Base-by-base conservation (phyloP, 1,140 invertebrate genomes). In the Drosophila nigromelanica region DNA sequence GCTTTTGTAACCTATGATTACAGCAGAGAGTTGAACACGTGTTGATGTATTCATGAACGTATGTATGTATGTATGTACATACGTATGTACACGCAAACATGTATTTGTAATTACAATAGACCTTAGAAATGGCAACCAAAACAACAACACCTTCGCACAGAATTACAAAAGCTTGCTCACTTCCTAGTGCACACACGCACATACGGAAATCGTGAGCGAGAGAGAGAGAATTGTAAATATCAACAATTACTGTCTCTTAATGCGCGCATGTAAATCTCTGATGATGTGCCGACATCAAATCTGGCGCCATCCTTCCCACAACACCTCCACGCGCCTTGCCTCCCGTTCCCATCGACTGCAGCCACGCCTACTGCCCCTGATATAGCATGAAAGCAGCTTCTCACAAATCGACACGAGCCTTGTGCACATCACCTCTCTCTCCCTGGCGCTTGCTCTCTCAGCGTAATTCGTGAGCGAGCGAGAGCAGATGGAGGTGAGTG, bases 1-100 rank as follows among this genome's bases (percentile, higher is more conserved):
- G 83, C 61, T 81, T 89, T 89, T 87, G 79, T 89, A 89, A 83
- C 76, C 83, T 67, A 80, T 61, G 85, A 77, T 83, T 87, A 89
- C 72, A 80, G 73, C 76, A 80, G 56, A 50, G 47, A 54, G 18
- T 37, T 55, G 52, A 62, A 63, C 59, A 66, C 60, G 67, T 73
- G 66, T 43, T 69, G 37, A n/a, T 45, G 10, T 42, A 60, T 52
- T 14, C 59, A 62, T 21, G 21, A 15, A 30, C 24, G 5, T 45
- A n/a, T 18, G 11, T 33, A 8, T 12, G 3, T 45, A n/a, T 18
- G 14, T 33, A 8, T 8, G 24, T 35, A n/a, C 8, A 18, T 7
- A 73, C 30, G 68, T 30, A 61, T 18, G 18, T 21, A 51, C 37
- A 50, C 15, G 35, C 48, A 33, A 8, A 33, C n/a, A 55, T 15